Base-by-base conservation (phyloP, 2,888 invertebrate species). In the Schrankia costaestrigalis region DNA sequence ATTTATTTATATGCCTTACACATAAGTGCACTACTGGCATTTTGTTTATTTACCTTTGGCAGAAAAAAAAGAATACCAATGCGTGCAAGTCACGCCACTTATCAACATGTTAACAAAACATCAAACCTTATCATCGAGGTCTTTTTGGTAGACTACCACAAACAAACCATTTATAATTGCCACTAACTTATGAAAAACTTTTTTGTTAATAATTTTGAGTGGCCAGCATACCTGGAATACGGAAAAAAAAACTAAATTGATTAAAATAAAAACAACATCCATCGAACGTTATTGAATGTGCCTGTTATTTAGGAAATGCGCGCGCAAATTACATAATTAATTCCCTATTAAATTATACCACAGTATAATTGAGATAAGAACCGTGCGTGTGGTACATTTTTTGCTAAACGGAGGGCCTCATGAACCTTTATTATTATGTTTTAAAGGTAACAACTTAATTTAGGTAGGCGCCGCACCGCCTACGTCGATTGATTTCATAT, bases 391-490 rank as follows among this genome's bases (percentile, higher is more conserved):
- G 84, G 83, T 70, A 74, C 63, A 58, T 57, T 80, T 83, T 80
- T 79, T 75, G 80, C 78, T 66, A 75, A 76, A 76, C 70, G 53
- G 71, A 63, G 75, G 74, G 67, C 72, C 67, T 75, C 76, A 75
- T 69, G 67, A 71, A 50, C 35, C 56, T 73, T 78, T 71, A 80
- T 79, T 78, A 76, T 79, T 70, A 74, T 77, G 73, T 76, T 73
- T 78, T 77, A 71, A 70, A 68, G 65, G 68, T 83, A 83, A 86
- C 81, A 81, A 82, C 86, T 84, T 81, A 86, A 87, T 87, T 83
- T 78, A 71, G 71, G 71, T 63, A 78, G 83, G 84, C 82, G 77
- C 82, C 76, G 74, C 50, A 63, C 82, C 83, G 81, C 82, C 83
- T 73, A 68, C 75, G 55, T 76, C 76, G 71, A 80, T 83, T 83